Conservation (phyloP, 2,797 vertebrate genomes). For the Brotula barbata region DNA sequence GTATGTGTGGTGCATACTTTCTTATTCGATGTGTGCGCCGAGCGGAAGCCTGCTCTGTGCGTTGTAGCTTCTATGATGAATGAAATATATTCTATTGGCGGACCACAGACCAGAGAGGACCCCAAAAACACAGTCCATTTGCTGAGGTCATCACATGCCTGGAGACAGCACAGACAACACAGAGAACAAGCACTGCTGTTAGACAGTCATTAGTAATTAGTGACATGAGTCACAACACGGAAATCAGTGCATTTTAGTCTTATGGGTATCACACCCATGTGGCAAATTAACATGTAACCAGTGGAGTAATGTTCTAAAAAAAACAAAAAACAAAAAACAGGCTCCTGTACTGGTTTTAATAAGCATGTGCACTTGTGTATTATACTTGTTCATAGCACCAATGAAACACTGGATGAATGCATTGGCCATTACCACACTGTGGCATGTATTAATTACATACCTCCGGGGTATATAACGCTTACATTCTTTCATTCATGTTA, state of each 20-base stretch:
- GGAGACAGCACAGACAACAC: constrained; percentile 54
- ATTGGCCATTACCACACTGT: no score
- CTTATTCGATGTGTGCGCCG: constrained; percentile 62
- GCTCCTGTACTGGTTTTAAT: no score
- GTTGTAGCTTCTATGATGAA: constrained; percentile 90
- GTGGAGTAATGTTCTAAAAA: no score
- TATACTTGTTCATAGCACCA: no score
- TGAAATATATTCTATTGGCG: constrained; percentile 82
- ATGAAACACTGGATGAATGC: no score
- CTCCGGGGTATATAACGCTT: no score
- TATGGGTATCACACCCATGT: no score
- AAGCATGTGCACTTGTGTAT: no score
- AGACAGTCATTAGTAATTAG: constrained; percentile 25
- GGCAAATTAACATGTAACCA: no score
- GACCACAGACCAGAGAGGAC: constrained; percentile 73
- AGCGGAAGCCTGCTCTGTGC: constrained; percentile 53
- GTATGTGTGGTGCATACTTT: constrained; percentile 74
- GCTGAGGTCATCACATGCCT: constrained; percentile 89
- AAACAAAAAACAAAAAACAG: no score
- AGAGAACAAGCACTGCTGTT: constrained; percentile 17
- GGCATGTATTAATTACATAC: no score
- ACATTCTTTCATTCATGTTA: no score
- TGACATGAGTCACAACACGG: constrained; percentile 1
- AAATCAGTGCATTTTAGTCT: not conserved
- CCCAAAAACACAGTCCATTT: constrained; percentile 85